Conservation (phyloP, 1,140 invertebrate species). For the Nasonia giraulti region DNA sequence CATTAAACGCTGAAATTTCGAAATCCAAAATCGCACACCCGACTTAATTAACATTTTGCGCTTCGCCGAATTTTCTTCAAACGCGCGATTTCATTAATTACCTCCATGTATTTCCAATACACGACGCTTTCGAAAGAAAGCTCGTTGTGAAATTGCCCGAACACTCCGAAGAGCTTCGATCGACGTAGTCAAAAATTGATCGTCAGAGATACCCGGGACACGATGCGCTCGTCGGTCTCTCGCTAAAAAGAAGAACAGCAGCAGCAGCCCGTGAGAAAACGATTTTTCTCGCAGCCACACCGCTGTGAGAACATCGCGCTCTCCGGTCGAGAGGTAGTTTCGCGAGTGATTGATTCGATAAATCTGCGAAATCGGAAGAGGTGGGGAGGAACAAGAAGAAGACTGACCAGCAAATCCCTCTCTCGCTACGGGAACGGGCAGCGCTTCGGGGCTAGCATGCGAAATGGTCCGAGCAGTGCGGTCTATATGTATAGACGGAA, state of each 20-base stretch:
- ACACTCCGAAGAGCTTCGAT: too few species aligned
- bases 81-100: too few species aligned
- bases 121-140: too few species aligned
- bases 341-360: constrained; percentile 26
- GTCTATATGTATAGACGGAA: neutral
- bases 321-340: neutral
- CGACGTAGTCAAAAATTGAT: too few species aligned
- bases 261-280: neutral
- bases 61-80: too few species aligned
- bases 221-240: too few species aligned
- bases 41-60: neutral
- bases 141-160: too few species aligned
- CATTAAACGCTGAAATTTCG: neutral
- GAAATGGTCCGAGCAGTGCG: constrained; percentile 3
- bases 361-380: constrained; percentile 15
- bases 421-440: neutral
- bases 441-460: constrained; percentile 6
- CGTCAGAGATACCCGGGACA: too few species aligned
- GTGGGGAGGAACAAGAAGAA: neutral
- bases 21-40: too few species aligned
- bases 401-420: neutral
- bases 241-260: neutral
- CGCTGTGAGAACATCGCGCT: neutral
- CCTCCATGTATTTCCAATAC: too few species aligned
- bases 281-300: constrained; percentile 1